phyloP scores from a whole-genome alignment of 2,888 invertebrate genomes.

The Lasioglossum zephyrum region DNA sequence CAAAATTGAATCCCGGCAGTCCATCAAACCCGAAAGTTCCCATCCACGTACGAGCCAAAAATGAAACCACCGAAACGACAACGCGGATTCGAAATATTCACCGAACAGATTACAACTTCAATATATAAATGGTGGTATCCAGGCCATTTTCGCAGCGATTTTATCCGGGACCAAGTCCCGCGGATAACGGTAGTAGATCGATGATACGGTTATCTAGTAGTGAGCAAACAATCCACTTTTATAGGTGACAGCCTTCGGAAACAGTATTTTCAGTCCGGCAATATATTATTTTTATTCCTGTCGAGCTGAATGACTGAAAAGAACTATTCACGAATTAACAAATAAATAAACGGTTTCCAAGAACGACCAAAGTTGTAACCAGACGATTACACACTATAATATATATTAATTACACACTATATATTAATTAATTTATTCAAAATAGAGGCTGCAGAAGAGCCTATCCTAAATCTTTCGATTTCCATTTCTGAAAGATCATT shows the following conservation, averaged over 20 bases:
- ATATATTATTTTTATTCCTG: not conserved
- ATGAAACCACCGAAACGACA: not conserved
- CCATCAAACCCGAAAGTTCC: not conserved
- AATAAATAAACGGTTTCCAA: not conserved
- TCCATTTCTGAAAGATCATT: not conserved
- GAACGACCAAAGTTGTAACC: not conserved
- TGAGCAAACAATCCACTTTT: not conserved
- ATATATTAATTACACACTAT: not conserved
- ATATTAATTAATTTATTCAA: not conserved
- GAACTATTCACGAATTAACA: not conserved
- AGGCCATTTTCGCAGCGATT: not conserved
- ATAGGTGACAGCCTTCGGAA: not conserved
- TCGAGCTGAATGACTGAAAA: not conserved
- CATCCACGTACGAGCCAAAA: not conserved
- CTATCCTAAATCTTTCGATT: not conserved
- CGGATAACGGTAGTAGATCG: not conserved
- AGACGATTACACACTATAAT: not conserved
- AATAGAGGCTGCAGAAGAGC: not conserved
- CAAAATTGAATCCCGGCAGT: not conserved
- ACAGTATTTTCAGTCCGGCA: not conserved
- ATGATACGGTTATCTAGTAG: not conserved
- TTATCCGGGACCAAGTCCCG: not conserved
- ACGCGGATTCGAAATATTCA: not conserved
- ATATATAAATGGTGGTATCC: not conserved
- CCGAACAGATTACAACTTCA: not conserved